phyloP scores from a whole-genome alignment of 2,797 vertebrate genomes.

The Potorous gilbertii region DNA sequence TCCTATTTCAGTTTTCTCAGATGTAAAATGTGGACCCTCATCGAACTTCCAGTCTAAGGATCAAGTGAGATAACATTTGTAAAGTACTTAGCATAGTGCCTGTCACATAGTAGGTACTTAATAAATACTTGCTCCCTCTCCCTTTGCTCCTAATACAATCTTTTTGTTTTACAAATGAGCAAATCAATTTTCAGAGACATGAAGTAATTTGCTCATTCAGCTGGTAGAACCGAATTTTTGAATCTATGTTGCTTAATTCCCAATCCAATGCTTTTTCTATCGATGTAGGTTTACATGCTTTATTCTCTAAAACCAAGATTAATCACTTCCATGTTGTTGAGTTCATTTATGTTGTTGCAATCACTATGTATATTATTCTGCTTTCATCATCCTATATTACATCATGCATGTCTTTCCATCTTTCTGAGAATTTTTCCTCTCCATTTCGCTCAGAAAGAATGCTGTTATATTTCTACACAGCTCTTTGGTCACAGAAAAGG shows the following conservation, averaged over 20 bases:
- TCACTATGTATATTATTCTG: not conserved
- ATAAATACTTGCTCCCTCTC: not conserved
- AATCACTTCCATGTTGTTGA: not conserved
- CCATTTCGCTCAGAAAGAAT: not conserved
- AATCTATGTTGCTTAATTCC: not conserved
- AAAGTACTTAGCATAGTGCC: not conserved
- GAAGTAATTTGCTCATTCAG: not conserved
- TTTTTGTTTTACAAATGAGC: not conserved
- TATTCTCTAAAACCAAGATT: not conserved
- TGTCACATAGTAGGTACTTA: not conserved
- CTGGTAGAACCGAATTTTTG: not conserved
- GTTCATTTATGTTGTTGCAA: not conserved
- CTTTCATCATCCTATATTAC: not conserved
- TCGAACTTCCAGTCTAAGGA: not conserved
- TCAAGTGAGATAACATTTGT: not conserved
- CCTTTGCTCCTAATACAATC: not conserved
- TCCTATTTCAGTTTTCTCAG: not conserved
- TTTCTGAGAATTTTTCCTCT: not conserved
- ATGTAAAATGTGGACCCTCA: not conserved
- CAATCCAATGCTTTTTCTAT: not conserved
- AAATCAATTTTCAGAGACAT: not conserved
- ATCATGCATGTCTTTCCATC: not conserved
- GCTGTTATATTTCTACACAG: not conserved
- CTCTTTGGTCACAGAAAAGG: not conserved
- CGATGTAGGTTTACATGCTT: not conserved